Evolutionary conservation across 2,888 invertebrate genomes (phyloP), one percentile per base, ranked within the genome.

Genomic region (Xestobium rufovillosum): DNA sequence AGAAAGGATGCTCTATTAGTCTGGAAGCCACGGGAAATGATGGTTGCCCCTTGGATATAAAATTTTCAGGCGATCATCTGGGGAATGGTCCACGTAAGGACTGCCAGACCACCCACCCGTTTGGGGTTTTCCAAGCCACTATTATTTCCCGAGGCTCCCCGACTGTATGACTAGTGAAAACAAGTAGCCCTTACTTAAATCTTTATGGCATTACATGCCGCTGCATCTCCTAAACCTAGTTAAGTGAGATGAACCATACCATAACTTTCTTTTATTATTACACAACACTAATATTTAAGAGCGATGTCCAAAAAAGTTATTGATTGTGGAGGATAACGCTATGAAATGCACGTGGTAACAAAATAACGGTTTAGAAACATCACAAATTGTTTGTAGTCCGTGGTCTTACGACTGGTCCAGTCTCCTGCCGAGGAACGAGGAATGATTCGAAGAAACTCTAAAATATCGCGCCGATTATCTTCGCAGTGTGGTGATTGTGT

Each of bases 261-360:
- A n/a, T n/a, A n/a, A n/a, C n/a, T n/a, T 52, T 57, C 52, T 53
- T 60, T 61, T 45, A 60, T 55, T 52, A 53, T 58, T 54, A 59
- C 59, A 60, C 59, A 59, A 60, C 57, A 61, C 61, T 60, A 59
- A 61, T 56, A 56, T 56, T 58, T 57, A 55, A 57, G 51, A 60
- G 60, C 59, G 51, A 54, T 52, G 53, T 51, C 42, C 36, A 40
- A 12, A 41, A 34, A 40, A 42, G 33, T 47, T 47, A 46, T 44
- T 48, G 44, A 49, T 47, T 48, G 53, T 56, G 51, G 50, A 55
- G 43, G 48, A 51, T 53, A 55, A 55, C 54, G 55, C 53, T 56
- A 53, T 56, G 47, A 51, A 48, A 47, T 53, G 52, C 48, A 49
- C 50, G 52, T 49, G 47, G 51, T 55, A 55, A 49, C 49, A 55